Percentiles rank a stretch among this genome's conserved stretches.
These are phyloP conservation scores for Triplophysa rosa DNA, from an alignment of 2,113 vertebrate genomes.

Conservation along the genomic window DNA sequence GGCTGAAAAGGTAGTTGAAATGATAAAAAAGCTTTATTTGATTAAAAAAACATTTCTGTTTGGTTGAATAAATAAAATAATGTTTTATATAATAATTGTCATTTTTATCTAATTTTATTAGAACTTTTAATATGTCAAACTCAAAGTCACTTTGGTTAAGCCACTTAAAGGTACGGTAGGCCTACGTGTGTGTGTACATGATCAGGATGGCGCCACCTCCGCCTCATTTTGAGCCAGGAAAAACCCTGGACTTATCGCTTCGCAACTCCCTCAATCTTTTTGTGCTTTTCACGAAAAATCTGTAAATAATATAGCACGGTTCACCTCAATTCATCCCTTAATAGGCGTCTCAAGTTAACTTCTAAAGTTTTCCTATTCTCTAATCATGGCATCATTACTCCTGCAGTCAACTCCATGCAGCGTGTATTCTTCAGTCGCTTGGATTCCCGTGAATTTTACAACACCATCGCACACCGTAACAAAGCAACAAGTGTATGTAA, in stretches of 20 bases:
- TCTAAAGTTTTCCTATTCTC: slow-evolving; percentile 55
- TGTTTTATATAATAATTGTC: no score
- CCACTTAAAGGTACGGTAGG: no score
- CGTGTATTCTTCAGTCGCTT: not conserved
- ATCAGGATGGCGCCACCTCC: no score
- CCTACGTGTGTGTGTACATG: no score
- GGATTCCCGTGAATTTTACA: not conserved
- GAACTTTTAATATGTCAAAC: no score
- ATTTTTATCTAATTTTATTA: no score
- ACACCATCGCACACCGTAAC: not conserved
- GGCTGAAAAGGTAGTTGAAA: no score
- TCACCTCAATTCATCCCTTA: not conserved
- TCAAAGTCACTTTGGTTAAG: no score
- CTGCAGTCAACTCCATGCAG: slow-evolving; percentile 2
- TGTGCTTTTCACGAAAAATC: not conserved
- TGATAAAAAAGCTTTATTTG: no score
- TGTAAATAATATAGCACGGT: slow-evolving; percentile 49
- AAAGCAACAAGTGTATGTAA: not conserved
- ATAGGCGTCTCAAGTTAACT: slow-evolving; percentile 50
- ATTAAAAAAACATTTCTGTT: no score
- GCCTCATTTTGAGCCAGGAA: no score
- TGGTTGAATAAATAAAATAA: no score
- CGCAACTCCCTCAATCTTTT: slow-evolving; percentile 3
- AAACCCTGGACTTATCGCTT: not conserved
- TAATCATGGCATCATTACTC: slow-evolving; percentile 52